Conservation (phyloP, 2,113 vertebrate species). For the Cavia porcellus region DNA sequence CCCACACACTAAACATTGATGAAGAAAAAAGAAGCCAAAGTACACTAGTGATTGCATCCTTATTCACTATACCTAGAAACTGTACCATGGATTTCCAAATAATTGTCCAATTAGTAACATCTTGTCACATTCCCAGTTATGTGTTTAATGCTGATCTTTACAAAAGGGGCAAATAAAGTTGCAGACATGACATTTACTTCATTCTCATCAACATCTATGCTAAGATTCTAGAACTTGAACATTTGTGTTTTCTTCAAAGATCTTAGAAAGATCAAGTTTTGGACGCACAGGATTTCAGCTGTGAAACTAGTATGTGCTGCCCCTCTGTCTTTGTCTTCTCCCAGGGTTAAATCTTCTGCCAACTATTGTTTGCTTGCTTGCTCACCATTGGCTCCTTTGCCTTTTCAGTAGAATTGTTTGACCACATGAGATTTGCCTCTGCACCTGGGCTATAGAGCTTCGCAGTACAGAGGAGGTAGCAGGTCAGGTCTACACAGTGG, state of each 20-base stretch:
- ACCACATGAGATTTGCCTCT: background rate
- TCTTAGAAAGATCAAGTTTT: background rate
- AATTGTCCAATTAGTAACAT: background rate
- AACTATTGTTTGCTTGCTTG: background rate
- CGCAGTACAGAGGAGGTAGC: background rate
- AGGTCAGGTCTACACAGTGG: fast-evolving
- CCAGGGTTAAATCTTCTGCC: background rate
- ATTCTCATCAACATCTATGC: background rate
- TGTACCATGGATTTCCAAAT: background rate
- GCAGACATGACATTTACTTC: background rate
- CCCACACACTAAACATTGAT: background rate
- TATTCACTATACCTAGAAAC: background rate
- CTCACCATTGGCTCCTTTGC: background rate
- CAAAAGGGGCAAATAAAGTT: background rate
- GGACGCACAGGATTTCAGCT: background rate
- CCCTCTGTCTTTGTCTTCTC: background rate
- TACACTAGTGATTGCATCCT: background rate
- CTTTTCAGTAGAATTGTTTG: background rate
- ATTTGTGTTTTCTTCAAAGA: background rate
- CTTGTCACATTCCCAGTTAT: background rate
- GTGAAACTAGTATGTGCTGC: background rate
- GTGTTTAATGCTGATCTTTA: background rate
- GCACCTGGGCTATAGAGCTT: background rate
- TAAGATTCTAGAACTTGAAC: background rate
- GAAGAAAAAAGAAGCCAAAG: background rate